Percentiles rank a stretch among this genome's conserved stretches.
Evolutionary conservation across 2,888 invertebrate species (phyloP).

Genomic region (Muscina levida): DNA sequence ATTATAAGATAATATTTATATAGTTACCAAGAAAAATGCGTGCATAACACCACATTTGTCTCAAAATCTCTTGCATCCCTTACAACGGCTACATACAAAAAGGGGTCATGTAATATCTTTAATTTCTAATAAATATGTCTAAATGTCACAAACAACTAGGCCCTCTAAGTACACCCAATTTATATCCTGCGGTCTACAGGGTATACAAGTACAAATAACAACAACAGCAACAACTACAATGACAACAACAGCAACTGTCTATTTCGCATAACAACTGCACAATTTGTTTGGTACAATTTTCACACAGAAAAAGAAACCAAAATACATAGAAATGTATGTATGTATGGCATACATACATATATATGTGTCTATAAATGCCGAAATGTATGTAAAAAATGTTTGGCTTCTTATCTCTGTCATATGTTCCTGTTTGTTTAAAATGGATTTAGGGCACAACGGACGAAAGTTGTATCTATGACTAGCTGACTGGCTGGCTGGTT

Average conservation of each 20-base stretch:
- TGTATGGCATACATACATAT: neutral
- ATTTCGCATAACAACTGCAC: conserved; percentile 8
- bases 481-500: neutral
- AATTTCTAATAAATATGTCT: neutral
- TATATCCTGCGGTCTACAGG: conserved; percentile 3
- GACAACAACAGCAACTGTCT: no score
- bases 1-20: no score
- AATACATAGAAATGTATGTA: neutral
- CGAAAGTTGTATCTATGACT: neutral
- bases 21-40: no score
- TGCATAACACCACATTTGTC: no score
- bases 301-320: neutral
- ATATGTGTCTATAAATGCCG: neutral
- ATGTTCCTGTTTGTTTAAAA: conserved; percentile 66
- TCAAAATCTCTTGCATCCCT: no score
- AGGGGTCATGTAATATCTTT: neutral
- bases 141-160: neutral
- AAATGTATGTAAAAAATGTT: conserved; percentile 38
- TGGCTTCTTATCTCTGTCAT: conserved; percentile 64
- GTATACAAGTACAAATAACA: neutral
- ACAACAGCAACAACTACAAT: no score
- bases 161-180: neutral
- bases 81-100: no score
- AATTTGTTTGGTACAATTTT: neutral
- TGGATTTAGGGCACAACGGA: conserved; percentile 64